These are phyloP conservation scores for Sycophila sp. DNA, from an alignment of 1,140 invertebrate species.

Conservation along the genomic window DNA sequence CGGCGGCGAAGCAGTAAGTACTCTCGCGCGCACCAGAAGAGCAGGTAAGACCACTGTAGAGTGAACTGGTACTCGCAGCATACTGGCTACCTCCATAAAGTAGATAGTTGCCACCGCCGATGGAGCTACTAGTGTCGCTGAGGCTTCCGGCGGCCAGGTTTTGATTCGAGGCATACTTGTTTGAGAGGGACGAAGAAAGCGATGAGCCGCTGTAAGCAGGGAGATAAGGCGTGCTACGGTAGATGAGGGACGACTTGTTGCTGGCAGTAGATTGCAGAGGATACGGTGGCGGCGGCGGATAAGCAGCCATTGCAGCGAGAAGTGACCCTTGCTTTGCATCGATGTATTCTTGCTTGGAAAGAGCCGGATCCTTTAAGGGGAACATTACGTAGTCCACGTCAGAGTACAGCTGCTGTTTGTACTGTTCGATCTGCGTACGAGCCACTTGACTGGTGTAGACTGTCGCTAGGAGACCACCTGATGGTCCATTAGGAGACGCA, in stretches of 20 bases:
- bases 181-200: constrained; percentile 71
- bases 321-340: constrained; percentile 83
- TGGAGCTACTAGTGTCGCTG: constrained; percentile 51
- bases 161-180: constrained; percentile 77
- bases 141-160: constrained; percentile 71
- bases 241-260: constrained; percentile 77
- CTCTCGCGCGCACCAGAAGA: constrained; percentile 58
- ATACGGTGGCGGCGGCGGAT: constrained; percentile 69
- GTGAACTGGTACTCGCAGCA: constrained; percentile 62
- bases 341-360: constrained; percentile 89
- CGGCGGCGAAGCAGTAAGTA: too few relatives aligned
- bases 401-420: constrained; percentile 86
- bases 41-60: constrained; percentile 65
- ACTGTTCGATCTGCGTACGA: constrained; percentile 82
- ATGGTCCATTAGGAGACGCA: constrained; percentile 63
- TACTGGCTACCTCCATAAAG: constrained; percentile 58
- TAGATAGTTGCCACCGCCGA: constrained; percentile 42
- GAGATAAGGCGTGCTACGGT: constrained; percentile 81
- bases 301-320: constrained; percentile 71
- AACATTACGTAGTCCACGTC: constrained; percentile 92
- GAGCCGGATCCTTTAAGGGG: constrained; percentile 85
- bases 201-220: constrained; percentile 71
- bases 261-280: constrained; percentile 54
- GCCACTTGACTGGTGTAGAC: constrained; percentile 76
- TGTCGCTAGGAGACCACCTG: constrained; percentile 70